Percentiles rank a stretch among this genome's conserved stretches.
phyloP scores from a whole-genome alignment of 2,797 vertebrate genomes.

The Adrianichthys oophorus region DNA sequence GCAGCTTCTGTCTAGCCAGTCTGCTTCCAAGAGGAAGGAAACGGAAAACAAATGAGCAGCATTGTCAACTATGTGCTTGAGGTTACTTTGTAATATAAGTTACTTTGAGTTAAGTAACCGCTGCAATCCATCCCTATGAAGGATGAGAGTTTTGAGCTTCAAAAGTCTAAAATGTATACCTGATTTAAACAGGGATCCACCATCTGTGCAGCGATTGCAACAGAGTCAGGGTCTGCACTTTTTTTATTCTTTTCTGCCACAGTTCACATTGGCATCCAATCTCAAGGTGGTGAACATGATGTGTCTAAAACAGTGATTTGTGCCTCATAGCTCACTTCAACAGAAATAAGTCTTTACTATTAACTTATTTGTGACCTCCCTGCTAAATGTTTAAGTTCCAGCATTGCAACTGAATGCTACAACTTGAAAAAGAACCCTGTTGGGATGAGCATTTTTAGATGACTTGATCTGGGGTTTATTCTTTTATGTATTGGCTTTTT shows the following conservation, averaged over 20 bases:
- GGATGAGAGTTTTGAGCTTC: neutral
- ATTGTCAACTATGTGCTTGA: neutral
- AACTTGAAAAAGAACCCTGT: no score
- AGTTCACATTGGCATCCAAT: neutral
- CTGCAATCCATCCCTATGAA: neutral
- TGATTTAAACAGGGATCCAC: neutral
- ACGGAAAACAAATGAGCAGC: constrained; percentile 2
- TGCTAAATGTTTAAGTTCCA: no score
- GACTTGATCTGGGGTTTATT: no score
- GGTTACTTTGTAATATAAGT: neutral
- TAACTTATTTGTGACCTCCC: no score
- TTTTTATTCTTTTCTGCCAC: neutral
- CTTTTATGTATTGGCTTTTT: no score
- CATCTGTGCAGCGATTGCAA: constrained; percentile 3
- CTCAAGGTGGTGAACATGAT: no score
- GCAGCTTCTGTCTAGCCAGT: constrained; percentile 14
- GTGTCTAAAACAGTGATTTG: no score
- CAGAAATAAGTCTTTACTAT: no score
- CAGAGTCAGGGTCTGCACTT: neutral
- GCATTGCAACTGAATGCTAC: no score
- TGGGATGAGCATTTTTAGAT: no score
- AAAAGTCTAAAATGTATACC: neutral
- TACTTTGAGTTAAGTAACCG: neutral
- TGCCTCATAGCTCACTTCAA: no score
- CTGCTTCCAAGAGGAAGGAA: constrained; percentile 1